A percentile compares a stretch with the other conserved stretches of the same genome.
Conservation (phyloP, 2,113 vertebrate genomes). For the Rana temporaria region DNA sequence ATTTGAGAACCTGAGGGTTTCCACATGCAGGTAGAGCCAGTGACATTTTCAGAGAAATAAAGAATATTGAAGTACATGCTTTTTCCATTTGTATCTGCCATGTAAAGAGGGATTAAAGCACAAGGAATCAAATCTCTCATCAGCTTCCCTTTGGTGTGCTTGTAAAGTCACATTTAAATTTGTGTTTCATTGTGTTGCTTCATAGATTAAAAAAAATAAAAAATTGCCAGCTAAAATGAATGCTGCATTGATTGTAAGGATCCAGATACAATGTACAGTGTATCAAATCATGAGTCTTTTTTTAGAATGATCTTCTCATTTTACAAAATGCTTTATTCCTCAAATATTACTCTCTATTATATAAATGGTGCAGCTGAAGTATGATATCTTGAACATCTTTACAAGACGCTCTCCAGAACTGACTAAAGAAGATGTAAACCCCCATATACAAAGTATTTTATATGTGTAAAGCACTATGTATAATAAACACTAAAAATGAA, state of each 20-base stretch:
- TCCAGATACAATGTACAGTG: neutral
- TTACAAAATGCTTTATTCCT: neutral
- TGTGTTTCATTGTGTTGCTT: neutral
- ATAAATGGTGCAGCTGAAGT: too few species aligned
- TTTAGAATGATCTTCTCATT: neutral
- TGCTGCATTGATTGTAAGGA: neutral
- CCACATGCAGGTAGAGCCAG: neutral
- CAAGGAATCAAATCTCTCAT: neutral
- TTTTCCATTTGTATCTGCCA: neutral
- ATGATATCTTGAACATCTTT: too few species aligned
- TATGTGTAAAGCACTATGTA: too few species aligned
- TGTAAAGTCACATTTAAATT: neutral
- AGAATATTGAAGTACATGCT: neutral
- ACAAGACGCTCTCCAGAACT: too few species aligned
- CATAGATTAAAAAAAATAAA: neutral
- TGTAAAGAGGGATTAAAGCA: neutral
- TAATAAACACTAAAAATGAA: too few species aligned
- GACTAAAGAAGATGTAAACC: too few species aligned
- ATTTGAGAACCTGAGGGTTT: neutral
- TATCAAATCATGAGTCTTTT: neutral
- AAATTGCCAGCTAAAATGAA: neutral
- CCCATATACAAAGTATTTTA: too few species aligned
- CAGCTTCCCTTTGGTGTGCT: neutral
- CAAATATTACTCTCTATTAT: neutral
- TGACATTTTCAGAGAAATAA: neutral